These are phyloP conservation scores for Sycophaga agraensis DNA, from an alignment of 1,140 invertebrate species.

Conservation along the genomic window DNA sequence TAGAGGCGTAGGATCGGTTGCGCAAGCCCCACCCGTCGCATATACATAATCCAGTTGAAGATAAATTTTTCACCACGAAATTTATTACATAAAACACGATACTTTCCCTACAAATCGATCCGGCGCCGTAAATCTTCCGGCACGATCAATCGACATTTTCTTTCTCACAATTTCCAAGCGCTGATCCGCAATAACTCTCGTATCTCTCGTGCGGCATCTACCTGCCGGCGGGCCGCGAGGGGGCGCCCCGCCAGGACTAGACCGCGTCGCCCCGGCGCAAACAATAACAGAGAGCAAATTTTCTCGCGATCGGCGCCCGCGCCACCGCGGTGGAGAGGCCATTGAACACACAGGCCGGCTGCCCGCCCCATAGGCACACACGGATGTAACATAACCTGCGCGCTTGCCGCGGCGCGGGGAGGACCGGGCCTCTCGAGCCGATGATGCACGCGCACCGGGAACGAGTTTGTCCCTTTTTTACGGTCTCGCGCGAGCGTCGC, in stretches of 20 bases:
- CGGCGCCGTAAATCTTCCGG: conserved; percentile 8
- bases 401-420: too few species aligned
- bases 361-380: not conserved
- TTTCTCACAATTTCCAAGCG: conserved; percentile 11
- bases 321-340: too few species aligned
- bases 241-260: too few species aligned
- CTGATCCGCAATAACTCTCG: conserved; percentile 10
- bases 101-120: conserved; percentile 6
- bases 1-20: too few species aligned
- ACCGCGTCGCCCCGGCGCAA: conserved; percentile 1
- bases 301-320: conserved; percentile 22
- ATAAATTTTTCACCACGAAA: not conserved
- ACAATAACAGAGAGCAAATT: conserved; percentile 27
- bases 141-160: conserved; percentile 21
- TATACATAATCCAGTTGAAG: not conserved
- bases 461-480: conserved; percentile 27
- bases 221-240: too few species aligned
- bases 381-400: too few species aligned
- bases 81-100: not conserved
- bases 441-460: conserved; percentile 16
- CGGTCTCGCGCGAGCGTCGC: conserved; percentile 1
- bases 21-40: not conserved
- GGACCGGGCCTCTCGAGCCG: too few species aligned
- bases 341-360: conserved; percentile 9
- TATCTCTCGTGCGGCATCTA: conserved; percentile 3